Base-by-base conservation (phyloP, 2,113 vertebrate species). In the Pteropus alecto region DNA sequence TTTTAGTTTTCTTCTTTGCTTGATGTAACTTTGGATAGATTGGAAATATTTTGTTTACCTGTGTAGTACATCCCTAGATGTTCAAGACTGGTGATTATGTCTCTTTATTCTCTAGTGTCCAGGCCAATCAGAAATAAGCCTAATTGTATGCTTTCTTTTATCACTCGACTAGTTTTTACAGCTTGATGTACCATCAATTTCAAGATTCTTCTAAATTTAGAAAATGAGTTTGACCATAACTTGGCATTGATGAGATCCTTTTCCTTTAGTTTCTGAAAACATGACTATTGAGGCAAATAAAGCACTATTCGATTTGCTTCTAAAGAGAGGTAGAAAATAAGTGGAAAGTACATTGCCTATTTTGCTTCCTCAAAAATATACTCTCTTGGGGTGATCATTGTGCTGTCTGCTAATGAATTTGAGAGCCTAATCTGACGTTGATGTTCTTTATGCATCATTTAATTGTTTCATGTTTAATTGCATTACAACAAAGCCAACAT, bases 391-490 rank as follows among this genome's bases (percentile, higher is more conserved):
- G 73, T 97, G 97, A 85, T 88, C 87, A 93, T n/a, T 96, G 94
- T 90, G 58, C 58, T 71, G 38, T 94, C 63, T 95, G 87, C n/a
- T 92, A 71, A 94, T 96, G 71, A 93, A 82, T 96, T 65, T 85
- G 67, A 93, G 58, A 90, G 92, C 4, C 38, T 97, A 73, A 81
- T 95, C 14, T 93, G 96, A 94, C 71, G 46, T 1, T 7, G 89
- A 97, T 94, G 95, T 93, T 97, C 68, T 96, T 60, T 21, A 63
- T 21, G 97, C 97, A 93, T 98, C 93, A 98, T 73, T 96, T 97
- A 77, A 93, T 79, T 96, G 88, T 97, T 98, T 98, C 74, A 63
- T 95, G 93, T 97, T 97, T 98, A 96, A 98, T 94, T 95, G 90
- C 82, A 97, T 85, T 96, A 91, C 96, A 96, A 97, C 38, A 86